Evolutionary conservation across 2,113 vertebrate genomes (phyloP), one percentile per base, ranked within the genome.

Genomic region (Melanerpes aurifrons): DNA sequence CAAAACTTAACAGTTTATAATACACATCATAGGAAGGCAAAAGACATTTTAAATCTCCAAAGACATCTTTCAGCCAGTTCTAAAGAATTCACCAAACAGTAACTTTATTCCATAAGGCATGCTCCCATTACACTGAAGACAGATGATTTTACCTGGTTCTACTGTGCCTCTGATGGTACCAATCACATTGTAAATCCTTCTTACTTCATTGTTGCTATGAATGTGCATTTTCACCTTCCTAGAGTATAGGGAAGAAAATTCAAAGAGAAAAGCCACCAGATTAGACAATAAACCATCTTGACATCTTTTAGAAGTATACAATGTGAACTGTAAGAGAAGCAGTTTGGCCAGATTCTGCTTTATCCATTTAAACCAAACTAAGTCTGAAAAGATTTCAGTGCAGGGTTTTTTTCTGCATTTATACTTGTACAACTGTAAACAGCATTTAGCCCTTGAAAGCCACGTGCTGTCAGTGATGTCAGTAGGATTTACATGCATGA

Each of bases 131-230:
- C 48, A 35, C 4, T 22, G 19, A 67, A 82, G 45, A 81, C 18
- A 54, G 79, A 63, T 20, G 3, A 15, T 47, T 82, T 92, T 97
- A 99, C 99, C 99, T 98, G 99, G 98, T 94, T 99, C 99, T 77
- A 97, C 89, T 11, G 97, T 93, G 77, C 99, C 99, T 97, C 93
- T 98, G 85, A 99, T 98, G 83, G 95, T 98, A 32, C 99, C 99
- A 56, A 99, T 98, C 69, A 99, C 99, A 11, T 99, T 99, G 96
- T 99, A 99, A 97, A 99, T 99, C 94, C 98, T 98, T 57, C 98
- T 98, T 86, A 99, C 94, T 97, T 98, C 94, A 48, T 97, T 99
- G 93, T 97, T 96, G 47, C 92, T 99, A 77, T 98, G 92, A 96
- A 99, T 96, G 71, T 98, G 98, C 98, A 99, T 99, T 86, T 97